Evolutionary conservation across 30 jellyfish, hydroid and myxozoan genomes (phyloP).

Genomic region (Haliclystus octoradiatus): DNA sequence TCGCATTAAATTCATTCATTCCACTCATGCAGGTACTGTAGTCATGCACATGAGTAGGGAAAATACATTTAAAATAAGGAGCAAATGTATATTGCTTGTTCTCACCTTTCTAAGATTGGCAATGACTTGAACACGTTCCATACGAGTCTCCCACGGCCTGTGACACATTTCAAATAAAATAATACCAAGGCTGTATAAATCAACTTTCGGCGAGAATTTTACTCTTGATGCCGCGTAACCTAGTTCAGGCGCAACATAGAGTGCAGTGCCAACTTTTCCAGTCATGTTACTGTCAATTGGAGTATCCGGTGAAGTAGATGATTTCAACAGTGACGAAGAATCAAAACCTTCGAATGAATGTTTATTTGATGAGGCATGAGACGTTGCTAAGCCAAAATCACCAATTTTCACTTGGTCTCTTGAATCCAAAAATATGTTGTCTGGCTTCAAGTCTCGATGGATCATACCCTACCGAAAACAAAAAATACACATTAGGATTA

Average conservation of each 20-base stretch:
- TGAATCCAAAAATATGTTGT: conserved; percentile 76
- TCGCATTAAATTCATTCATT: too few species aligned
- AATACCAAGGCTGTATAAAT: conserved; percentile 81
- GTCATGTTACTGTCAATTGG: conserved; percentile 25
- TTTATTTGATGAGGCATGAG: conserved; percentile 32
- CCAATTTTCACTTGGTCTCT: conserved; percentile 89
- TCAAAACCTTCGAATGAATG: not conserved
- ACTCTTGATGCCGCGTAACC: conserved; percentile 33
- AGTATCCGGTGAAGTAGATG: conserved; percentile 52
- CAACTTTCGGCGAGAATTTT: conserved; percentile 73
- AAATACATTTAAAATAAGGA: too few species aligned
- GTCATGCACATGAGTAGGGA: too few species aligned
- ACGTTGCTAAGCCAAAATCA: conserved; percentile 92
- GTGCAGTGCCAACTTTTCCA: conserved; percentile 92
- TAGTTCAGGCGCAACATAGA: conserved; percentile 93
- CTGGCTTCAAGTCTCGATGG: conserved; percentile 94
- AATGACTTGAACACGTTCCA: conserved; percentile 73
- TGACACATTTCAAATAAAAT: conserved; percentile 87
- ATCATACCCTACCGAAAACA: conserved; percentile 67
- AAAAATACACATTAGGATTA: not conserved
- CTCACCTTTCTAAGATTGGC: conserved; percentile 57
- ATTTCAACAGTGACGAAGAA: conserved; percentile 3
- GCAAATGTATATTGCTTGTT: too few species aligned
- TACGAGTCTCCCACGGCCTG: conserved; percentile 67
- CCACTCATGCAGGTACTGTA: too few species aligned